Conservation (phyloP, 2,888 invertebrate species). For the Lumbricus terrestris region DNA sequence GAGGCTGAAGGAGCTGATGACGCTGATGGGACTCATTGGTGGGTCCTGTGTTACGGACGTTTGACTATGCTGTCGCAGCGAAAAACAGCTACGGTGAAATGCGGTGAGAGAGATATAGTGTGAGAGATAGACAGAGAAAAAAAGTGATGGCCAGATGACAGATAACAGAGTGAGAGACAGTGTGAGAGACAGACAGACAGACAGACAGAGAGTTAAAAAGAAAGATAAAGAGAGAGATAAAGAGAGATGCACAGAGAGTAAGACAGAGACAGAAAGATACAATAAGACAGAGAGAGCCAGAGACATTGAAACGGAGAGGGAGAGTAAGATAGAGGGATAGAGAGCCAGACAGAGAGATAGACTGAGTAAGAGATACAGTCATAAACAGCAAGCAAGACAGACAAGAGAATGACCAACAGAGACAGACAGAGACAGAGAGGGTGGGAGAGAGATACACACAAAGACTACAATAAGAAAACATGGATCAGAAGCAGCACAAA, state of each 20-base stretch:
- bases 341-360: neutral
- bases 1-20: too few species aligned
- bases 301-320: neutral
- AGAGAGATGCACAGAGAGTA: neutral
- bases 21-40: neutral
- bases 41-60: neutral
- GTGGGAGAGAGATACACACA: too few species aligned
- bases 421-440: neutral
- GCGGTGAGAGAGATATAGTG: too few species aligned
- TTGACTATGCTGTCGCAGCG: neutral
- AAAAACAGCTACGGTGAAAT: neutral
- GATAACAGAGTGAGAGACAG: neutral
- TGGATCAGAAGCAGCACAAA: too few species aligned
- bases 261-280: neutral
- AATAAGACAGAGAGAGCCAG: neutral
- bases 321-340: neutral
- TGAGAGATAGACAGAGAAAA: neutral
- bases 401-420: too few species aligned
- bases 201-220: neutral
- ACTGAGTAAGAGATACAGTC: neutral
- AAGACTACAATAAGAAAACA: neutral
- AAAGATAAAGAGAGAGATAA: neutral
- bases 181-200: neutral
- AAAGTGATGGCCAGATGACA: neutral
- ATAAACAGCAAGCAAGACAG: too few species aligned